A percentile compares a stretch with the other conserved stretches of the same genome.
These are phyloP conservation scores for Chelon labrosus DNA, from an alignment of 2,797 vertebrate genomes.

Conservation along the genomic window DNA sequence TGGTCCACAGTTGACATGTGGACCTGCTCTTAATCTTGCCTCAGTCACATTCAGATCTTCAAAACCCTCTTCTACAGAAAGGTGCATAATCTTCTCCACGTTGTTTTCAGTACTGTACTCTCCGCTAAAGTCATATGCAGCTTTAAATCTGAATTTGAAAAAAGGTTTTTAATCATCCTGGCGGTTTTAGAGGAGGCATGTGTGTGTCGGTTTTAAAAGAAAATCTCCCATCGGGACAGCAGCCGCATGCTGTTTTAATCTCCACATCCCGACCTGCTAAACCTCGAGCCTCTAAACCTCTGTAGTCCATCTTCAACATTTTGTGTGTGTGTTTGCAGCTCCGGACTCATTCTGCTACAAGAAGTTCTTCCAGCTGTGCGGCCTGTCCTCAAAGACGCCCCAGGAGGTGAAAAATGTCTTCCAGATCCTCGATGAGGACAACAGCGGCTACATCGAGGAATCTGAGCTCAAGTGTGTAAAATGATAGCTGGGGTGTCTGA, in stretches of 20 bases:
- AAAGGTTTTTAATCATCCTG: conserved; percentile 48
- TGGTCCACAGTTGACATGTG: neutral
- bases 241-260: conserved; percentile 56
- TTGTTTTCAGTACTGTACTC: conserved; percentile 10
- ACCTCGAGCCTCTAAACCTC: neutral
- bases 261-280: conserved; percentile 12
- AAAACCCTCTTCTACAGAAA: neutral
- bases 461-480: conserved; percentile 93
- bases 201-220: conserved; percentile 45
- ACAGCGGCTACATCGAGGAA: conserved; percentile 95
- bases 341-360: conserved; percentile 94
- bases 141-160: conserved; percentile 44
- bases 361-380: conserved; percentile 96
- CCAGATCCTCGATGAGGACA: conserved; percentile 91
- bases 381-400: conserved; percentile 92
- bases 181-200: conserved; percentile 19
- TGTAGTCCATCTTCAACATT: neutral
- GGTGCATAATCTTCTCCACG: conserved; percentile 28
- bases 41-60: neutral
- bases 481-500: neutral
- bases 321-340: conserved; percentile 80
- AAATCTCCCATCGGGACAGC: conserved; percentile 45
- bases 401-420: conserved; percentile 93
- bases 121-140: neutral
- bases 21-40: neutral